A percentile compares a stretch with the other conserved stretches of the same genome.
Conservation (phyloP, 2,797 vertebrate species). For the Clamator glandarius region DNA sequence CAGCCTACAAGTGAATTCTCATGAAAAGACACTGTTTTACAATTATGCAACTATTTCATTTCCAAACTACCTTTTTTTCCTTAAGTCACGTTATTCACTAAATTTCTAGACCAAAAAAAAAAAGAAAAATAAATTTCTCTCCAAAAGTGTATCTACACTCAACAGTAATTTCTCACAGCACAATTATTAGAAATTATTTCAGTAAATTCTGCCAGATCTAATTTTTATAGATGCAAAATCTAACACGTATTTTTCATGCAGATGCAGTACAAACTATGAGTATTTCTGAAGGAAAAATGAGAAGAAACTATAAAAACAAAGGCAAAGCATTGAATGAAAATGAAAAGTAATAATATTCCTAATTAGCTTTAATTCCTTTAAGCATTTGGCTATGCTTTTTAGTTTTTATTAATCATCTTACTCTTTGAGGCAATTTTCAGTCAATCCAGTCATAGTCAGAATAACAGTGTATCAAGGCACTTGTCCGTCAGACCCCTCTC, state of each 20-base stretch:
- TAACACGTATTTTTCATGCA: not conserved
- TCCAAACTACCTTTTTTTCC: not conserved
- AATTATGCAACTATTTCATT: not conserved
- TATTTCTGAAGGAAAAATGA: not conserved
- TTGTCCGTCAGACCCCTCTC: constrained; percentile 9
- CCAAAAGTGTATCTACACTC: not conserved
- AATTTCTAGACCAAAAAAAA: not conserved
- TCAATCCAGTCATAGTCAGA: not conserved
- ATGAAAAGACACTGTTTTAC: not conserved
- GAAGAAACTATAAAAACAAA: not conserved
- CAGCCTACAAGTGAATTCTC: not conserved
- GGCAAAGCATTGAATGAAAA: not conserved
- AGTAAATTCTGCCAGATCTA: not conserved
- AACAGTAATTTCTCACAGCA: not conserved
- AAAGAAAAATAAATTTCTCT: not conserved
- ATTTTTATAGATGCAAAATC: not conserved
- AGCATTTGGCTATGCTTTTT: not conserved
- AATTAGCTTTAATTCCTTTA: constrained; percentile 10
- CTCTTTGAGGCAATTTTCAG: constrained; percentile 21
- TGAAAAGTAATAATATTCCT: not conserved
- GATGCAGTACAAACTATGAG: not conserved
- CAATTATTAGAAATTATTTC: not conserved
- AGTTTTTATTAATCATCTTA: constrained; percentile 4
- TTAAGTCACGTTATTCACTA: not conserved
- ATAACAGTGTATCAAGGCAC: not conserved